Base-by-base conservation (phyloP, 2,888 invertebrate genomes). In the Eristalinus sepulchralis region DNA sequence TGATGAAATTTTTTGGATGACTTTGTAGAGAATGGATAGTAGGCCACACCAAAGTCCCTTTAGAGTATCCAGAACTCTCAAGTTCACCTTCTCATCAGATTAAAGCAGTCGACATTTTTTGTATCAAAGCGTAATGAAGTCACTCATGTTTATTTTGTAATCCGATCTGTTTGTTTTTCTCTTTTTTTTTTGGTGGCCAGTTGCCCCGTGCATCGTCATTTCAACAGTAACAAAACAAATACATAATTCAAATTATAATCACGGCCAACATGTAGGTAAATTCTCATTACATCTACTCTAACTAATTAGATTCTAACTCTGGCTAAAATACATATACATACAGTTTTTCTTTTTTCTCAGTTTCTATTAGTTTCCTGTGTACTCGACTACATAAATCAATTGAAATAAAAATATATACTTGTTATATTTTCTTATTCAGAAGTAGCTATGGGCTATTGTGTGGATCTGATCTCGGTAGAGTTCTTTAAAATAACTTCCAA, bases 401-500 rank as follows among this genome's bases (percentile, higher is more conserved):
- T 62, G 67, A 85, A 85, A 85, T 77, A 82, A 82, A 85, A 85
- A 85, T 63, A 76, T 72, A 84, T 67, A 64, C 55, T 71, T 70
- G 53, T 53, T 63, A 63, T 36, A 47, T 33, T 67, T 34, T 62
- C 55, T 81, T 71, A 82, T 66, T 64, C 59, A 71, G 31, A 59
- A 76, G 80, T 70, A 76, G 84, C 76, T 79, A 83, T 70, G 24
- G 55, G 72, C 57, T 75, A 70, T 62, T 66, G 66, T 39, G 55
- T 64, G 31, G 70, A 33, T 47, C 17, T 76, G 64, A 39, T 13
- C 39, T 34, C 27, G 17, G 0, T 66, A 9, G 55, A 22, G 13
- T 9, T 17, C 36, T 53, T 76, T 91, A 93, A 81, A 91, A 89
- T 53, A 93, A 84, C 79, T 94, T 93, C 96, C 96, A 96, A 93